Evolutionary conservation across 2,113 vertebrate genomes (phyloP).

Genomic region (Scomber japonicus): DNA sequence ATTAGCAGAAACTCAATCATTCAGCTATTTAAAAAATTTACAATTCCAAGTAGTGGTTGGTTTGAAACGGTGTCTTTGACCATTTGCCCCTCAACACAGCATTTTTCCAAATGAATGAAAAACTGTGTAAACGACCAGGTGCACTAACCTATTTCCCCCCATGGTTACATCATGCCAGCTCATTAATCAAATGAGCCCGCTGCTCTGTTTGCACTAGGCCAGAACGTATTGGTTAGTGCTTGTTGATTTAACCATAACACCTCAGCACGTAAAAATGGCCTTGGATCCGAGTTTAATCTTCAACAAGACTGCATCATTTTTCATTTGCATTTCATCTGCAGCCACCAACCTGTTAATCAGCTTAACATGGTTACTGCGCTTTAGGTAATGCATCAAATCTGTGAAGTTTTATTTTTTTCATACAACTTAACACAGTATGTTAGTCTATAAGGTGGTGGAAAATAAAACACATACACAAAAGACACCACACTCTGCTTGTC

Average conservation of each 20-base stretch:
- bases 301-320: slow-evolving; percentile 46
- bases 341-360: slow-evolving; percentile 16
- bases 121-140: slow-evolving; percentile 76
- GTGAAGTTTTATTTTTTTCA: background rate
- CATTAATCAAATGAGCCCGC: slow-evolving; percentile 80
- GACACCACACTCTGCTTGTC: background rate
- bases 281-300: slow-evolving; percentile 70
- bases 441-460: background rate
- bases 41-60: slow-evolving; percentile 37
- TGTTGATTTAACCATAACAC: slow-evolving; percentile 79
- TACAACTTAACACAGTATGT: background rate
- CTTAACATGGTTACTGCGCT: background rate
- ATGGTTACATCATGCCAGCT: slow-evolving; percentile 76
- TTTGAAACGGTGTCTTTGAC: slow-evolving; percentile 49
- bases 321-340: slow-evolving; percentile 47
- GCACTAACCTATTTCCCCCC: slow-evolving; percentile 66
- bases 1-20: slow-evolving; percentile 69
- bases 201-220: slow-evolving; percentile 76
- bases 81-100: slow-evolving; percentile 32
- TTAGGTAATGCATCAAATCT: background rate
- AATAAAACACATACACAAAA: too few relatives aligned
- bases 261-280: slow-evolving; percentile 65
- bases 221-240: slow-evolving; percentile 66
- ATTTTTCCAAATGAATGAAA: slow-evolving; percentile 76
- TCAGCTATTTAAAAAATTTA: slow-evolving; percentile 51